Base-by-base conservation (phyloP, 2,113 vertebrate genomes). In the Hippoglossus stenolepis region DNA sequence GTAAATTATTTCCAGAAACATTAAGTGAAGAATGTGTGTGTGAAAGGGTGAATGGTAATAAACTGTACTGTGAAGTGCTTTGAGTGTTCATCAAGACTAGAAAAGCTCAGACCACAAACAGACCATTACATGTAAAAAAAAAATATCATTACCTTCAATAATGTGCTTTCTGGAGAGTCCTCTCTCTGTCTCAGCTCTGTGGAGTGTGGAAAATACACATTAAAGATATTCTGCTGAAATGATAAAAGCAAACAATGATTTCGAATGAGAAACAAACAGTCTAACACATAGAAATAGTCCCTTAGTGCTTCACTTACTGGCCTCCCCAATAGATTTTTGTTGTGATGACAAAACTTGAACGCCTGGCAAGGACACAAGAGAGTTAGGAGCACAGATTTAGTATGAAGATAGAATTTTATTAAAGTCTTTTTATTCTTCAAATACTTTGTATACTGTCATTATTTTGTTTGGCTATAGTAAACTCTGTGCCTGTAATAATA, bases 241-340 rank as follows among this genome's bases (percentile, higher is more conserved):
- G 9, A 73, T 60, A 17, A 63, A 77, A 65, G 20, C 10, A 65
- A n/a, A 67, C 1, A 51, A 62, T 11, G 17, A 54, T 13, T 66
- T 11, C 26, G 0, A 38, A 12, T 23, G 12, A 3, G 7, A 2
- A 65, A 70, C 31, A 14, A 14, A 12, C 1, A 12, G 2, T 11
- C 13, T 1, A 23, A 9, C n/a, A 45, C 23, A 3, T 23, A 13
- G 10, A 47, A 21, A 3, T 23, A 13, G 15, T 71, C 1, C 24
- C 23, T 74, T n/a, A 21, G 18, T 17, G 40, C 21, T 66, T 28
- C 75, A 96, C 97, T 96, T 93, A 98, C 96, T 97, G 96, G 93
- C 97, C 96, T 85, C 96, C 96, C 96, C 96, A 95, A 82, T 97
- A 97, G 87, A 97, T 97, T 86, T 97, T 98, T 74, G 96, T 98